A percentile compares a stretch with the other conserved stretches of the same genome.
Conservation (phyloP, 2,113 vertebrate genomes). For the Trinectes maculatus region DNA sequence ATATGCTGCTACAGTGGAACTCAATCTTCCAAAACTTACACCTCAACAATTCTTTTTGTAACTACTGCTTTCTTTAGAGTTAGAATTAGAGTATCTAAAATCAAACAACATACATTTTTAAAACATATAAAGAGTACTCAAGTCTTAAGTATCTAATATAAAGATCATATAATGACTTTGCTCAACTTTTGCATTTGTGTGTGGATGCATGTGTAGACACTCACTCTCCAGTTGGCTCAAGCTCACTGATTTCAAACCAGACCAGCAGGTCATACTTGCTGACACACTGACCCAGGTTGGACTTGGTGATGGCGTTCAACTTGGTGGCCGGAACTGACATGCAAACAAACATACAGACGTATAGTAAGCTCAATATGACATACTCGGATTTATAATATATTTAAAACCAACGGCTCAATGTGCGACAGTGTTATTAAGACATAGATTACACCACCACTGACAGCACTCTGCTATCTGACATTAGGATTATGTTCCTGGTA, state of each 20-base stretch:
- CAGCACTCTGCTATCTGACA: slow-evolving; percentile 37
- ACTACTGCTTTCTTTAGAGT: too few species aligned
- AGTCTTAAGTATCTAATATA: too few species aligned
- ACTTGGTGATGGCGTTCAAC: slow-evolving; percentile 94
- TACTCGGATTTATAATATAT: neutral
- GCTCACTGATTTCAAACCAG: slow-evolving; percentile 99
- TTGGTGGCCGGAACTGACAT: slow-evolving; percentile 93
- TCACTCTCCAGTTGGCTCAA: slow-evolving; percentile 99
- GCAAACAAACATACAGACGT: slow-evolving; percentile 26
- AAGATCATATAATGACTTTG: neutral
- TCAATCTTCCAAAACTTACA: neutral
- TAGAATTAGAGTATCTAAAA: too few species aligned
- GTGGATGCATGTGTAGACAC: slow-evolving; percentile 62
- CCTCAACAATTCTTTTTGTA: too few species aligned
- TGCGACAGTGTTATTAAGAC: neutral
- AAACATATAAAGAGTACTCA: too few species aligned
- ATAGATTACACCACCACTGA: slow-evolving; percentile 52
- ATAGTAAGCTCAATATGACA: neutral
- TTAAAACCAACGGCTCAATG: neutral
- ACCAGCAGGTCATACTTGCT: slow-evolving; percentile 98
- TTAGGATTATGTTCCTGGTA: slow-evolving; percentile 45
- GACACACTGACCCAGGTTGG: slow-evolving; percentile 94
- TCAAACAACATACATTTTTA: neutral
- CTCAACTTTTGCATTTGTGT: neutral
- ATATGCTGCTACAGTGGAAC: neutral